Evolutionary conservation across 2,888 invertebrate species (phyloP).

Genomic region (Mesodorylaimus sp.): DNA sequence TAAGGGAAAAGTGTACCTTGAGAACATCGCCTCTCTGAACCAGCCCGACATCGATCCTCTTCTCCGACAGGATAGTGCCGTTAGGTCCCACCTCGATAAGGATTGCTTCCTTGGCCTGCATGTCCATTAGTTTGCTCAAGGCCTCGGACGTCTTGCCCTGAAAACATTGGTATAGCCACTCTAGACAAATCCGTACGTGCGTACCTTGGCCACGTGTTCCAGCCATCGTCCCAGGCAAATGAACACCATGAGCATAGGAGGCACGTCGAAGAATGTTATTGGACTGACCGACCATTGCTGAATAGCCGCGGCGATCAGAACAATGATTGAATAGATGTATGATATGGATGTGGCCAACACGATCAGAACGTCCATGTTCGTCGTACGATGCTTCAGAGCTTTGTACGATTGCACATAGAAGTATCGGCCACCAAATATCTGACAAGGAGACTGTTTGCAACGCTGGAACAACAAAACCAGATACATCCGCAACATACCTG

Average conservation of each 20-base stretch:
- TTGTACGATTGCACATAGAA: constrained; percentile 87
- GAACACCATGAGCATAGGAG: constrained; percentile 93
- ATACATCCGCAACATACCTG: no score
- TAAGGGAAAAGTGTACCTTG: constrained; percentile 51
- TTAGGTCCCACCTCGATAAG: constrained; percentile 49
- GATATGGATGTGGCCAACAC: constrained; percentile 91
- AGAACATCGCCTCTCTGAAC: constrained; percentile 75
- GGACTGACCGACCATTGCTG: constrained; percentile 61
- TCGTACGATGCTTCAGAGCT: constrained; percentile 68
- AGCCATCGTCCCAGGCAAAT: constrained; percentile 90
- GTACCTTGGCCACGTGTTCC: constrained; percentile 89
- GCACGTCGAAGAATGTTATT: constrained; percentile 94
- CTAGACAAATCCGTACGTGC: no score
- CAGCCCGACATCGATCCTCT: constrained; percentile 61
- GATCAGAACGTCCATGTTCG: constrained; percentile 98
- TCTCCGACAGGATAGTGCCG: constrained; percentile 37
- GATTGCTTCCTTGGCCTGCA: constrained; percentile 85
- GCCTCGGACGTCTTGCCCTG: constrained; percentile 96
- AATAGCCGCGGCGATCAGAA: constrained; percentile 61
- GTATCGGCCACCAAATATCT: constrained; percentile 83
- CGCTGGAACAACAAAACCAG: no score
- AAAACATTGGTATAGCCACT: no score
- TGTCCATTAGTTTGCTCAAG: constrained; percentile 67
- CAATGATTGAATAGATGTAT: constrained; percentile 66
- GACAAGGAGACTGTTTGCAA: no score